A percentile compares a stretch with the other conserved stretches of the same genome.
phyloP scores from a whole-genome alignment of 1,140 invertebrate species.

The Euschistus heros region DNA sequence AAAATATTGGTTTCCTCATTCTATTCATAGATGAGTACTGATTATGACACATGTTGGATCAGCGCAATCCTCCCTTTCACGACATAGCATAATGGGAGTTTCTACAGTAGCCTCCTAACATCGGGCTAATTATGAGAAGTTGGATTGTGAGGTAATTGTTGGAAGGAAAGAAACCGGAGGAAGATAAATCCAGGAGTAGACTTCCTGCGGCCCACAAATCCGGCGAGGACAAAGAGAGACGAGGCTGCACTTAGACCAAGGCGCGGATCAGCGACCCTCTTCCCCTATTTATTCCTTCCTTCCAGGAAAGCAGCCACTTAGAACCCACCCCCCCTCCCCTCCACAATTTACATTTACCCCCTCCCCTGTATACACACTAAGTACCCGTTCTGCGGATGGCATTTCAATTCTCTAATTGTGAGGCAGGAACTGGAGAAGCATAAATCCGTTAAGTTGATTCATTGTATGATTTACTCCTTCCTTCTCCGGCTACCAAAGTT shows the following conservation, averaged over 20 bases:
- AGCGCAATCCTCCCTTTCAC: no score
- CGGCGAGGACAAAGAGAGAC: conserved; percentile 7
- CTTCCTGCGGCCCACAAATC: conserved; percentile 1
- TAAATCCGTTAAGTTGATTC: conserved; percentile 14
- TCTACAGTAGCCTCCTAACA: not conserved
- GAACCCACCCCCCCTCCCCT: conserved; percentile 7
- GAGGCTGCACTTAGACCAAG: conserved; percentile 24
- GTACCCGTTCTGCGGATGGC: conserved; percentile 13
- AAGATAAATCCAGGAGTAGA: not conserved
- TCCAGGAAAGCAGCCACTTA: conserved; percentile 28
- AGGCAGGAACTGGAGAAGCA: conserved; percentile 11
- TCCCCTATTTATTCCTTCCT: conserved; percentile 28
- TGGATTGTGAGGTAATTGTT: conserved; percentile 10
- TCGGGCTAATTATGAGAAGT: not conserved
- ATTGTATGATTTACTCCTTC: conserved; percentile 13
- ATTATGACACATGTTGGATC: no score
- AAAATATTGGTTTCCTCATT: no score
- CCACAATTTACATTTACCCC: conserved; percentile 25
- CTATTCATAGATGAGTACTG: no score
- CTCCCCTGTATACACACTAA: conserved; percentile 1
- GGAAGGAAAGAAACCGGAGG: conserved; percentile 1
- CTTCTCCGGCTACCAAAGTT: conserved; percentile 6
- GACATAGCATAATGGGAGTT: not conserved
- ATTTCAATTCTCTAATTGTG: conserved; percentile 14
- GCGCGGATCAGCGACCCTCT: conserved; percentile 20